Base-by-base conservation (phyloP, 2,888 invertebrate genomes). In the Drosophila borborema region DNA sequence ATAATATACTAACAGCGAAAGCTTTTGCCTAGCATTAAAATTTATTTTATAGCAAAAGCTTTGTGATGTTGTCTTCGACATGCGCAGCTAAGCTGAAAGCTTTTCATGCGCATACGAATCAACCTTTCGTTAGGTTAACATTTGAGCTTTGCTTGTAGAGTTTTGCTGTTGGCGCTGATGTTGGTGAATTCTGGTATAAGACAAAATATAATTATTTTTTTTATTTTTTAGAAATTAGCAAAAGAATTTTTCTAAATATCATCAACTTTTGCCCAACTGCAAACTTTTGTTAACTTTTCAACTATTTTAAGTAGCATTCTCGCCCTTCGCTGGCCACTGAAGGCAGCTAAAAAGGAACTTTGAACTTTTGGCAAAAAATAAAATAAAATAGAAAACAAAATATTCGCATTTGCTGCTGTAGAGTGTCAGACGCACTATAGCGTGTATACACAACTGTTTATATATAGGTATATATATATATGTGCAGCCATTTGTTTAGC, bases 401-500 rank as follows among this genome's bases (percentile, higher is more conserved):
- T 18, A 64, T 18, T 36, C 28, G 49, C 56, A 53, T 62, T 71
- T 72, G 31, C 23, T 40, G 16, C 28, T 38, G 20, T 8, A 51
- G 38, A 61, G 64, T 65, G 71, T 74, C 77, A 64, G 62, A 66
- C 16, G 59, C 72, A 72, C 54, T 58, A 43, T 14, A 41, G 36
- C 1, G 0, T 48, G 28, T 18, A 16, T 36, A 46, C 12, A 38
- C 14, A 31, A 20, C 7, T 3, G 3, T 8, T 16, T 34, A 45
- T 20, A 36, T 6, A 23, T 23, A 23, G n/a, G 23, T 14, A 16
- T 5, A 41, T 16, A 45, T 36, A 46, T 36, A 49, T 23, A 60
- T 53, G 49, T 59, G 45, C 63, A 63, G 72, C 48, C 56, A 76
- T 67, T 82, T 88, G 72, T 60, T 83, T 74, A 70, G 72, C 78